phyloP scores from a whole-genome alignment of 35 echinoderm and acorn worm genomes.

The Amphiura filiformis region DNA sequence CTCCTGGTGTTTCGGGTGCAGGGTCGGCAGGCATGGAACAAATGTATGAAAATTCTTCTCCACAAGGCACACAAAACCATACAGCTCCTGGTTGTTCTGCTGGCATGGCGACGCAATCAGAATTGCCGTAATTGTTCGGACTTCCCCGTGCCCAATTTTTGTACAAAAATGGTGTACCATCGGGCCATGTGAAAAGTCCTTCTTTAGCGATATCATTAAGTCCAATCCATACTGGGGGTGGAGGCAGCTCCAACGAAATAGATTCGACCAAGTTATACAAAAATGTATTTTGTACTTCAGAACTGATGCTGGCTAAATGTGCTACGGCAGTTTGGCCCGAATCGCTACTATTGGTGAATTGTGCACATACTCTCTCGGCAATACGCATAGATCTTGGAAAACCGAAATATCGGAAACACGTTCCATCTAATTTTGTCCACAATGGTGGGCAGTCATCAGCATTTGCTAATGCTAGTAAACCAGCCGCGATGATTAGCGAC shows the following conservation, averaged over 20 bases:
- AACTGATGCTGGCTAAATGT: background rate
- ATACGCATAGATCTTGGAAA: slow-evolving; percentile 2
- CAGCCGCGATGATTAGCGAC: background rate
- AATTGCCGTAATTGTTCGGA: background rate
- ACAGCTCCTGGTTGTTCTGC: background rate
- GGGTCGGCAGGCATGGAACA: background rate
- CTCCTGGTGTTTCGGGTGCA: too few species aligned
- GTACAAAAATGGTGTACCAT: background rate
- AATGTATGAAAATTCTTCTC: background rate
- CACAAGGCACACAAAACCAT: background rate
- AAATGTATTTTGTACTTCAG: background rate
- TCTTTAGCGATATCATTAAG: background rate
- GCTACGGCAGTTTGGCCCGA: background rate
- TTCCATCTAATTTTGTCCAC: background rate
- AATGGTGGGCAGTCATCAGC: background rate
- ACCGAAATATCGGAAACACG: background rate
- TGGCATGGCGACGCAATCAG: background rate
- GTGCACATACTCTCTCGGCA: background rate
- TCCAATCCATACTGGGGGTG: background rate
- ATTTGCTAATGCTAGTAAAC: background rate
- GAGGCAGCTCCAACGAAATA: background rate
- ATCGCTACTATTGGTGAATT: background rate
- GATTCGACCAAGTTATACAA: background rate
- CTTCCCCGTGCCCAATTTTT: background rate
- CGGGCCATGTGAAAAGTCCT: background rate